Evolutionary conservation across 2,888 invertebrate species (phyloP).

Genomic region (Onchidella celtica): DNA sequence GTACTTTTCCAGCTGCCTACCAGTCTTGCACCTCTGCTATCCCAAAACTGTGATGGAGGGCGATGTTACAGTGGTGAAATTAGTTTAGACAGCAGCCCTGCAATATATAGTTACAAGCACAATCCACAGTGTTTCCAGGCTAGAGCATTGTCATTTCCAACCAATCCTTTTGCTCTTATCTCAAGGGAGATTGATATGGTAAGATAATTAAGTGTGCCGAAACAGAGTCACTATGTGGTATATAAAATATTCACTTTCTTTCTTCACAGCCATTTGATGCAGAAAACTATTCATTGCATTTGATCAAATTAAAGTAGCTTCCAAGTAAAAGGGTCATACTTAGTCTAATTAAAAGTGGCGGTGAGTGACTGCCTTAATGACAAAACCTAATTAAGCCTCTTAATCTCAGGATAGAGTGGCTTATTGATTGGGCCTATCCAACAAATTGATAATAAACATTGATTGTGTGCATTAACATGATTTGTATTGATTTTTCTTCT

Average conservation of each 20-base stretch:
- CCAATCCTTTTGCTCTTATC: conserved; percentile 61
- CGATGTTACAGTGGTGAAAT: neutral
- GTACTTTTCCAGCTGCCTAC: conserved; percentile 67
- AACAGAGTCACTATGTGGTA: no score
- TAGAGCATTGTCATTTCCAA: conserved; percentile 65
- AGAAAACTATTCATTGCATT: no score
- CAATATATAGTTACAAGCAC: conserved; percentile 14
- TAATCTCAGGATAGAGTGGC: conserved; percentile 16
- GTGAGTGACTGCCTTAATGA: neutral
- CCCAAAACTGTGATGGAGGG: neutral
- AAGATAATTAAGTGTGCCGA: conserved; percentile 45
- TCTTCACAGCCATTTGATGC: no score
- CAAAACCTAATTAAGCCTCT: conserved; percentile 4
- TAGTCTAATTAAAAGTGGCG: conserved; percentile 16
- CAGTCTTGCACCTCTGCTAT: conserved; percentile 52
- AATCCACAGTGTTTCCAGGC: conserved; percentile 64
- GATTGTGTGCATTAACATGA: conserved; percentile 40
- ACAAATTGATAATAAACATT: conserved; percentile 11
- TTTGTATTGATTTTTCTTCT: conserved; percentile 43
- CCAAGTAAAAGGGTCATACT: neutral
- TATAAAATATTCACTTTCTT: no score
- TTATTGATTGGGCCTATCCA: conserved; percentile 22
- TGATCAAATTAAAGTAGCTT: no score
- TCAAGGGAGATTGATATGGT: conserved; percentile 56
- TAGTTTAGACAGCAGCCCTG: neutral